These are phyloP conservation scores for Chloroclysta siterata DNA, from an alignment of 2,888 invertebrate species.

Conservation along the genomic window DNA sequence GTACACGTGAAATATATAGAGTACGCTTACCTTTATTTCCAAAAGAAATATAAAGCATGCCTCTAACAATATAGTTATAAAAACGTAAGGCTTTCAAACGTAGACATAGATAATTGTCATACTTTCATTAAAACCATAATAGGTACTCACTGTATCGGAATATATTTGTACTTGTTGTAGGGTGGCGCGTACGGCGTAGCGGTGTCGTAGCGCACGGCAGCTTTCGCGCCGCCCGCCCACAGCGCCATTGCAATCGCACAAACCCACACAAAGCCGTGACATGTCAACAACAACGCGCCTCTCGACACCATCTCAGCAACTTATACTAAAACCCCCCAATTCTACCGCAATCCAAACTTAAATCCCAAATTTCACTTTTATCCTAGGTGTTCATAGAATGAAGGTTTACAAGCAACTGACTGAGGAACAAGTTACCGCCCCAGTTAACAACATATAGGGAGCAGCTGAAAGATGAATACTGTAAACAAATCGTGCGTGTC, in stretches of 20 bases:
- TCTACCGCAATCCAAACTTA: background rate
- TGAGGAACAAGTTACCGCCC: slow-evolving; percentile 56
- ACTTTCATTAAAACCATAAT: too few relatives aligned
- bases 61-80: too few relatives aligned
- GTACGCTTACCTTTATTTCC: too few relatives aligned
- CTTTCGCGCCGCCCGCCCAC: slow-evolving; percentile 69
- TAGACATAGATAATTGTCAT: too few relatives aligned
- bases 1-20: too few relatives aligned
- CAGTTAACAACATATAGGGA: slow-evolving; percentile 72
- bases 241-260: slow-evolving; percentile 62
- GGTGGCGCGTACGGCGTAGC: slow-evolving; percentile 75
- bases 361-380: slow-evolving; percentile 22
- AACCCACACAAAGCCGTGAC: slow-evolving; percentile 66
- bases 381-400: slow-evolving; percentile 55
- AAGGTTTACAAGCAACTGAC: slow-evolving; percentile 65
- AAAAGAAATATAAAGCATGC: too few relatives aligned
- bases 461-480: slow-evolving; percentile 68
- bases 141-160: slow-evolving; percentile 75
- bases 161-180: slow-evolving; percentile 68
- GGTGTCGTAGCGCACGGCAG: slow-evolving; percentile 70
- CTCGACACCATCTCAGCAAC: slow-evolving; percentile 59
- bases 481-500: slow-evolving; percentile 70
- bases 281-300: slow-evolving; percentile 59
- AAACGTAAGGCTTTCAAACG: too few relatives aligned
- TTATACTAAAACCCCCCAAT: slow-evolving; percentile 18